A percentile compares a stretch with the other conserved stretches of the same genome.
Conservation (phyloP, 2,888 invertebrate genomes). For the Diogma glabrata region DNA sequence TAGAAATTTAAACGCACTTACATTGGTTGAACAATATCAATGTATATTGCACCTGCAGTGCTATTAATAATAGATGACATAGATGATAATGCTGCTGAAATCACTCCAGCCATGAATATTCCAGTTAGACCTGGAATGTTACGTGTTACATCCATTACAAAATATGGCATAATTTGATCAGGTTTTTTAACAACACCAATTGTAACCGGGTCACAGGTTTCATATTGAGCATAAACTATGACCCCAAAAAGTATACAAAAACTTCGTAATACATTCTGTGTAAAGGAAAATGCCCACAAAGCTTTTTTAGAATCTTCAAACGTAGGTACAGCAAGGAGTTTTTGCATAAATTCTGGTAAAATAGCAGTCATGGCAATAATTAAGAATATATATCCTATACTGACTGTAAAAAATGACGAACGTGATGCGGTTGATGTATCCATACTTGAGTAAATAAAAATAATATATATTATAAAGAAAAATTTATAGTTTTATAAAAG, state of each 20-base stretch:
- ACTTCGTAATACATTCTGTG: no score
- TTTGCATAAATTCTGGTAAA: conserved; percentile 4
- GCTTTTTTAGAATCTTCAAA: background rate
- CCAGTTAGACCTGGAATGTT: conserved; percentile 61
- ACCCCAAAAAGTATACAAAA: no score
- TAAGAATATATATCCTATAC: conserved; percentile 41
- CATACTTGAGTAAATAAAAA: conserved; percentile 36
- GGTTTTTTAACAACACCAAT: conserved; percentile 43
- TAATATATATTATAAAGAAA: no score
- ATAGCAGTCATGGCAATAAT: background rate
- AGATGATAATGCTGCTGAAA: conserved; percentile 59
- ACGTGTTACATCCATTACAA: conserved; percentile 54
- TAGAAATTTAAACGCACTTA: background rate
- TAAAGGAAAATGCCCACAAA: no score
- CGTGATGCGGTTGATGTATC: conserved; percentile 46
- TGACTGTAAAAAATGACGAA: conserved; percentile 48
- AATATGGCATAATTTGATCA: conserved; percentile 56
- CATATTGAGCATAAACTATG: conserved; percentile 32
- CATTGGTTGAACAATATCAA: conserved; percentile 36
- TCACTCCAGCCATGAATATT: conserved; percentile 61
- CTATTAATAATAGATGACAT: conserved; percentile 52
- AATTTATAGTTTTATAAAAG: no score
- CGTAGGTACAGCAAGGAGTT: background rate
- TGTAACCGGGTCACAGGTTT: conserved; percentile 50
- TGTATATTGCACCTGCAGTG: conserved; percentile 38